A percentile compares a stretch with the other conserved stretches of the same genome.
phyloP scores from a whole-genome alignment of 2,797 vertebrate species.

The Discoglossus pictus region DNA sequence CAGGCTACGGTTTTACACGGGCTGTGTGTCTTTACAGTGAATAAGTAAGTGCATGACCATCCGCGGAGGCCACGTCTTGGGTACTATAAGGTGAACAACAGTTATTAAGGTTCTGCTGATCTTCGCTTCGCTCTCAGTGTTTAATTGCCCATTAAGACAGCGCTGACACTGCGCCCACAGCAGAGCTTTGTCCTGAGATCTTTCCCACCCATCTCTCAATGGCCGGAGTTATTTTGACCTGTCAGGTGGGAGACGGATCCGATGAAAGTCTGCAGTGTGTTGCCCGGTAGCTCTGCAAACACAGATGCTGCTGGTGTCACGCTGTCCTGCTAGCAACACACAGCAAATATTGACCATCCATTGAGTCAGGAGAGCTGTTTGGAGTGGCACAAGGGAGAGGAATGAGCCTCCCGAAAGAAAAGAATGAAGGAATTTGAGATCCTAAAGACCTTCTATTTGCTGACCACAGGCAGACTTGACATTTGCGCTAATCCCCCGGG shows the following conservation, averaged over 20 bases:
- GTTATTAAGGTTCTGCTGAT: no score
- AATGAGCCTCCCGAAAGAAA: conserved; percentile 14
- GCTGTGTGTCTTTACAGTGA: no score
- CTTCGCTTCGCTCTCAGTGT: no score
- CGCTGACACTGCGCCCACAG: neutral
- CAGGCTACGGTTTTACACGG: no score
- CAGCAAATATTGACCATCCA: conserved; percentile 48
- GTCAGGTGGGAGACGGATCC: conserved; percentile 34
- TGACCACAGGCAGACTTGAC: conserved; percentile 43
- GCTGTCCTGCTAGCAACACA: conserved; percentile 36
- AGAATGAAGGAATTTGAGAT: conserved; percentile 39
- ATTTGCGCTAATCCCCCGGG: conserved; percentile 46
- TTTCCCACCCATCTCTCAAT: conserved; percentile 7
- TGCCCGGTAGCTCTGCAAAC: conserved; percentile 48
- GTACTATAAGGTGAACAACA: no score
- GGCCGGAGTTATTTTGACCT: conserved; percentile 33
- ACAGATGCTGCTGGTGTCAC: conserved; percentile 50
- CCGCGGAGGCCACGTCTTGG: no score
- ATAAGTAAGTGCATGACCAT: no score
- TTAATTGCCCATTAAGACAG: neutral
- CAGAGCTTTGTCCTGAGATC: conserved; percentile 8
- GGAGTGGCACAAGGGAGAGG: conserved; percentile 20
- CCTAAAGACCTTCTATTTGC: conserved; percentile 47
- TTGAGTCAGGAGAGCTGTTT: conserved; percentile 29
- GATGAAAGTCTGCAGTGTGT: conserved; percentile 39